Base-by-base conservation (phyloP, 2,113 vertebrate genomes). In the Centropus bengalensis region DNA sequence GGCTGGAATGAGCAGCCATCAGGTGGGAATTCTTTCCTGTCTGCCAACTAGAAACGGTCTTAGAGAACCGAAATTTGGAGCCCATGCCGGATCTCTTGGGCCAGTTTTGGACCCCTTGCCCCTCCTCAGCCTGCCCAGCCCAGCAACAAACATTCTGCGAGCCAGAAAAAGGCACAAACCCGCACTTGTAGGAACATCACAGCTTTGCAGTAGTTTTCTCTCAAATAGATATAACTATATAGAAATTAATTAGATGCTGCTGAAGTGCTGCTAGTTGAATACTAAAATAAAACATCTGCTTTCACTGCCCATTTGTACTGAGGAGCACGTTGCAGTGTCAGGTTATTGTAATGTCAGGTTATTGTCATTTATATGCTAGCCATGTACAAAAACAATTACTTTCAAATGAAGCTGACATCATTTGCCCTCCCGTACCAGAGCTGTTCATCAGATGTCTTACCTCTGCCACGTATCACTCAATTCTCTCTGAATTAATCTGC, bases 321-420 rank as follows among this genome's bases (percentile, higher is more conserved):
- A 86, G 85, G 58, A 75, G 67, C 75, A 69, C 30, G 1, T 4
- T 47, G 58, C 27, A 44, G 66, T 32, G 62, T 15, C 54, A 78
- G 74, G 77, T 55, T 64, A 23, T 12, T 24, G 75, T 21, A n/a
- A 10, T 30, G 69, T 26, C 77, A 8, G 76, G 60, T 71, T 84
- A 20, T 9, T 15, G 45, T 16, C 23, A 47, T 89, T 94, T 79
- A 38, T 67, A 96, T 94, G 89, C 94, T 15, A 80, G 42, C 71
- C 95, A 24, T 32, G 91, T 88, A 59, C 91, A 88, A 74, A 91
- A 82, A 70, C 82, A 90, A 94, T 93, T 95, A 93, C 85, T 89
- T 95, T 55, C 85, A 94, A 86, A 97, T 86, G 85, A 95, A 88
- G 79, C 88, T 94, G 91, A 93, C 87, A 94, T 95, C 85, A 81